Percentiles rank a stretch among this genome's conserved stretches.
Conservation (phyloP, 2,797 vertebrate species). For the Manis crassicaudata region DNA sequence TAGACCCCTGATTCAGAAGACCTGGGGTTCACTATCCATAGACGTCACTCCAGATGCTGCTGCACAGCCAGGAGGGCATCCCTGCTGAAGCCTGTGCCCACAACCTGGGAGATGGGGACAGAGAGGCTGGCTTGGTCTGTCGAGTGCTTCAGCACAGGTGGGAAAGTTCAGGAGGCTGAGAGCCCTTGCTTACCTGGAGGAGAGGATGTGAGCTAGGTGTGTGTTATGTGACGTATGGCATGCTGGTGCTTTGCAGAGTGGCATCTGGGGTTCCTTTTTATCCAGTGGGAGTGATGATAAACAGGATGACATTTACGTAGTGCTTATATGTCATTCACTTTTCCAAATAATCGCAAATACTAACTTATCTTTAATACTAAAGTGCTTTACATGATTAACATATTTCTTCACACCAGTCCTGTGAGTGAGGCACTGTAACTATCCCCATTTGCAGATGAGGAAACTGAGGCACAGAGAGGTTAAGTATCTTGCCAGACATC, state of each 20-base stretch:
- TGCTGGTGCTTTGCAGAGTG: not conserved
- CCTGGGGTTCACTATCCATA: accelerated
- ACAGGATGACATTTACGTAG: not conserved
- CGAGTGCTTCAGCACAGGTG: too few species aligned
- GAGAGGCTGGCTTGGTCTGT: not conserved
- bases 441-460: not conserved
- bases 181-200: not conserved
- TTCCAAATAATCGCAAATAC: not conserved
- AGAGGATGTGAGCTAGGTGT: not conserved
- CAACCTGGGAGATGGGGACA: not conserved
- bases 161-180: not conserved
- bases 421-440: not conserved
- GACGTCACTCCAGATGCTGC: not conserved
- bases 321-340: not conserved
- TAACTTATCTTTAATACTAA: not conserved
- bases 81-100: not conserved
- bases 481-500: not conserved
- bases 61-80: too few species aligned
- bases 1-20: not conserved
- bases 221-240: not conserved
- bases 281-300: not conserved
- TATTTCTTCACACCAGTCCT: not conserved
- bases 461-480: not conserved
- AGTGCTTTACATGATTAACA: accelerated
- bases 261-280: not conserved